Evolutionary conservation across 2,113 vertebrate genomes (phyloP).

Genomic region (Xiphophorus couchianus): DNA sequence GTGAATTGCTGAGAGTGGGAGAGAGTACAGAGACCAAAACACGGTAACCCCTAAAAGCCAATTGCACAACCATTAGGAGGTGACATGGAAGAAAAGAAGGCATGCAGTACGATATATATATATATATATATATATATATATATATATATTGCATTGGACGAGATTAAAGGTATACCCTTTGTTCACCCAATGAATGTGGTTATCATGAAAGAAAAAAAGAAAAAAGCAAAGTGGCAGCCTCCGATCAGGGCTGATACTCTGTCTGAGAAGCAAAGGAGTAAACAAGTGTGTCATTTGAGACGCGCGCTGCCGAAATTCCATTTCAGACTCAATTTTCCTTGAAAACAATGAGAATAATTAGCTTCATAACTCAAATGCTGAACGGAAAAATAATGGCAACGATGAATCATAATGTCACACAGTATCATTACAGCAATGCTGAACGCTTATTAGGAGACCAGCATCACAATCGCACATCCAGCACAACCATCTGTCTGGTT

Average conservation of each 20-base stretch:
- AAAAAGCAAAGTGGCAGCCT: constrained; percentile 13
- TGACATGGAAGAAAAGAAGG: constrained; percentile 39
- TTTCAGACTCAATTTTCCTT: constrained; percentile 54
- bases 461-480: constrained; percentile 27
- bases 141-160: constrained; percentile 20
- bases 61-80: constrained; percentile 68
- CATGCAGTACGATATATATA: constrained; percentile 9
- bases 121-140: too few relatives aligned
- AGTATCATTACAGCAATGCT: constrained; percentile 30
- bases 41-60: constrained; percentile 68
- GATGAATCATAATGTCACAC: constrained; percentile 37
- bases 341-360: constrained; percentile 56
- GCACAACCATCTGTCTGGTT: constrained; percentile 11
- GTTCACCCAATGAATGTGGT: constrained; percentile 70
- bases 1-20: constrained; percentile 1
- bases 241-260: constrained; percentile 10
- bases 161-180: constrained; percentile 72
- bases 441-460: constrained; percentile 33
- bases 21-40: constrained; percentile 37
- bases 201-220: constrained; percentile 48
- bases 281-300: constrained; percentile 54
- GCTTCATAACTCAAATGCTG: constrained; percentile 39
- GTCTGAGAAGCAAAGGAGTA: constrained; percentile 33
- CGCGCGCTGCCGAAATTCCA: constrained; percentile 22
- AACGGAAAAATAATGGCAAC: constrained; percentile 41